Conservation (phyloP, 2,113 vertebrate genomes). For the Rynchops niger region DNA sequence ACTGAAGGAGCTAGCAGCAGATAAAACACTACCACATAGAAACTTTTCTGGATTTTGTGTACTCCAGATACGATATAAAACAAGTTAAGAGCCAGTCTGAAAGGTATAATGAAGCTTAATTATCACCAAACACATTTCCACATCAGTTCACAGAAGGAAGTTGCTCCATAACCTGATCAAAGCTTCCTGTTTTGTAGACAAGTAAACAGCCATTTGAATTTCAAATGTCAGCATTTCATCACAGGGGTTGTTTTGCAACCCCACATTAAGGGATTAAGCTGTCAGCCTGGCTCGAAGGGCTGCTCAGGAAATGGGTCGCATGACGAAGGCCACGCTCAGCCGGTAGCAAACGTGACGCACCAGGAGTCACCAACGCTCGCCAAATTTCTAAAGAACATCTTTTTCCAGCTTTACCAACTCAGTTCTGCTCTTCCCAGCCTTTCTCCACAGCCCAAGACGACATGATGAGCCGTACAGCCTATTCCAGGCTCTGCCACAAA, state of each 20-base stretch:
- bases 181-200: not conserved
- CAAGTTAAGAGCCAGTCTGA: not conserved
- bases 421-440: fast-evolving
- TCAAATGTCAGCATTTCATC: not conserved
- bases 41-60: not conserved
- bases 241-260: not conserved
- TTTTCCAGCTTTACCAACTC: not conserved
- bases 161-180: not conserved
- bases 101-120: not conserved
- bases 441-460: fast-evolving
- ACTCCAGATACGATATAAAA: not conserved
- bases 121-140: not conserved
- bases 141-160: not conserved
- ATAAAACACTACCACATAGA: not conserved
- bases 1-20: not conserved
- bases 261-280: not conserved
- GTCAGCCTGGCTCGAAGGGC: not conserved
- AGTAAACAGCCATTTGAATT: not conserved
- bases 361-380: fast-evolving
- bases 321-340: not conserved
- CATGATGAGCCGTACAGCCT: fast-evolving
- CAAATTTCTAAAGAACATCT: fast-evolving
- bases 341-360: fast-evolving
- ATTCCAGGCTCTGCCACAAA: not conserved
- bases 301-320: not conserved